phyloP scores from a whole-genome alignment of 2,797 vertebrate genomes.

The Simalia tracyae region DNA sequence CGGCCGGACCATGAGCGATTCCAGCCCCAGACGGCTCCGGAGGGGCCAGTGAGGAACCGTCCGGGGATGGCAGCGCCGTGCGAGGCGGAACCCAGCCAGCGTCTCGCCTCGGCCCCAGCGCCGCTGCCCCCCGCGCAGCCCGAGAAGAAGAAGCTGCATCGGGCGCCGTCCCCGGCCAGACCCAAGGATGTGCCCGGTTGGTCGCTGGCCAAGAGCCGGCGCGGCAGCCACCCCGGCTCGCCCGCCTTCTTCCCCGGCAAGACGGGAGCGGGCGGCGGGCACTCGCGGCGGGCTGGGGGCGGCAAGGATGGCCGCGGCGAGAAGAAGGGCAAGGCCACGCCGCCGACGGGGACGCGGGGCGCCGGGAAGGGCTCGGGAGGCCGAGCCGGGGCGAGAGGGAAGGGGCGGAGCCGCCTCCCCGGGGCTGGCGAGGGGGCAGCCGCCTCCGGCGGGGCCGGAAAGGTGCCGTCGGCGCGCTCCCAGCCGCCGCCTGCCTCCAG shows the following conservation, averaged over 20 bases:
- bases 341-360: slow-evolving; percentile 35
- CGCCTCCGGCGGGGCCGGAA: slow-evolving; percentile 73
- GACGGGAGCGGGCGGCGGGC: slow-evolving; percentile 57
- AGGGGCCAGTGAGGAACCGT: not conserved
- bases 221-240: slow-evolving; percentile 65
- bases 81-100: slow-evolving; percentile 26
- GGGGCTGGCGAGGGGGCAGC: slow-evolving; percentile 72
- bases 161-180: slow-evolving; percentile 90
- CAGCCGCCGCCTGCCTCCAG: slow-evolving; percentile 68
- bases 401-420: slow-evolving; percentile 63
- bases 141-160: slow-evolving; percentile 85
- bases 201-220: slow-evolving; percentile 87
- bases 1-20: not conserved
- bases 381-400: slow-evolving; percentile 64
- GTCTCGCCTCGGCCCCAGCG: slow-evolving; percentile 24
- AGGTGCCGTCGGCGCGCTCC: slow-evolving; percentile 26
- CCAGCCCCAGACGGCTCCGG: not conserved
- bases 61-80: slow-evolving; percentile 25
- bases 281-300: slow-evolving; percentile 74
- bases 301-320: slow-evolving; percentile 74
- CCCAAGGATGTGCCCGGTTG: slow-evolving; percentile 91
- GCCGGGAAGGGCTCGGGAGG: slow-evolving; percentile 64
- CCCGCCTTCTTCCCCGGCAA: slow-evolving; percentile 62
- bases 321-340: slow-evolving; percentile 77
- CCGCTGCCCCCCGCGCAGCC: slow-evolving; percentile 47